Conservation (phyloP, 2,797 vertebrate genomes). For the Phoebastria nigripes region DNA sequence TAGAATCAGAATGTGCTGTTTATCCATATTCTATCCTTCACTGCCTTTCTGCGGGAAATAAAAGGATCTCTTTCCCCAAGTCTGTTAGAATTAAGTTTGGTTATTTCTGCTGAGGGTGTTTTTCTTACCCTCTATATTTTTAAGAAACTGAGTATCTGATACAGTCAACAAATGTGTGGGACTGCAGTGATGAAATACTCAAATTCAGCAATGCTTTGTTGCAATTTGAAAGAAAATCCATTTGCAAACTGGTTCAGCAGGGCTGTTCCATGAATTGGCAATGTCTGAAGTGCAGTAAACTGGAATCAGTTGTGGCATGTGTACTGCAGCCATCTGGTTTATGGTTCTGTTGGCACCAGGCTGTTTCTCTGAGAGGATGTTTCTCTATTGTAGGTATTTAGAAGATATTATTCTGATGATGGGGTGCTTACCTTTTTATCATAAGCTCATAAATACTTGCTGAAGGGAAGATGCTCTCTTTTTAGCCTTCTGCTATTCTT, state of each 20-base stretch:
- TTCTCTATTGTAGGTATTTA: background rate
- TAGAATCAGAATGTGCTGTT: background rate
- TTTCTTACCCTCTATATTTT: background rate
- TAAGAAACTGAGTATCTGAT: background rate
- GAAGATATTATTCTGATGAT: background rate
- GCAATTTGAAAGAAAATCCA: background rate
- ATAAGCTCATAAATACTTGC: background rate
- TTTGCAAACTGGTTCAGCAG: background rate
- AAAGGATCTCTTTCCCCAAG: background rate
- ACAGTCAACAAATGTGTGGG: background rate
- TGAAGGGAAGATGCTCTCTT: background rate
- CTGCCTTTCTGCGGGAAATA: background rate
- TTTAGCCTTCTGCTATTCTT: background rate
- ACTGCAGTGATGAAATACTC: background rate
- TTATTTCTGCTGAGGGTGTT: background rate
- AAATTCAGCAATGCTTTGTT: background rate
- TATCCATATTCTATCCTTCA: background rate
- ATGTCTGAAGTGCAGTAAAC: background rate
- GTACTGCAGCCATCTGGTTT: background rate
- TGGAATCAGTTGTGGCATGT: background rate
- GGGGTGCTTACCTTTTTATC: background rate
- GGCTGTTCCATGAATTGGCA: background rate
- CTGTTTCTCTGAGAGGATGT: background rate
- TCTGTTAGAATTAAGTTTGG: background rate
- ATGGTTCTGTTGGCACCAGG: background rate